phyloP scores from a whole-genome alignment of 2,888 invertebrate species.

The Tenthredo amoena region DNA sequence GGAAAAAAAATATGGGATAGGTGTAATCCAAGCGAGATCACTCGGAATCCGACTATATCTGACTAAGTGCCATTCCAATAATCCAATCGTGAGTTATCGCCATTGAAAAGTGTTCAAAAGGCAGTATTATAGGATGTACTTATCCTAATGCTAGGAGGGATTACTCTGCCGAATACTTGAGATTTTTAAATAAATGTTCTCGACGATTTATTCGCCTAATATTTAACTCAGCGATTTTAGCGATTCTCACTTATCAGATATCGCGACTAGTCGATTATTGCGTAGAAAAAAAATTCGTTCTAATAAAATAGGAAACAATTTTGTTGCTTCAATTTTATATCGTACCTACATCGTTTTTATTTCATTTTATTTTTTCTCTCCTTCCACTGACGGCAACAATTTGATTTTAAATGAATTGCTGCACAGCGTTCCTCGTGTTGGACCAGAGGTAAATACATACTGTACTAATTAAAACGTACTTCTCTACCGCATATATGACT shows the following conservation, averaged over 20 bases:
- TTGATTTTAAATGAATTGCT: background rate
- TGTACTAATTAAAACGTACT: slow-evolving; percentile 30
- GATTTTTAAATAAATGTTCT: background rate
- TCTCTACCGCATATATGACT: background rate
- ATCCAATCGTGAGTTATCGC: slow-evolving; percentile 49
- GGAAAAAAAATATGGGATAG: too few species aligned
- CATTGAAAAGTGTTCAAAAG: slow-evolving; percentile 45
- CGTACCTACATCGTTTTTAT: background rate
- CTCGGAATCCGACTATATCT: slow-evolving; percentile 32
- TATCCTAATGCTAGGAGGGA: slow-evolving; percentile 42
- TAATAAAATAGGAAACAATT: too few species aligned
- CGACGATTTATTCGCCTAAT: background rate
- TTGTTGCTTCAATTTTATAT: background rate
- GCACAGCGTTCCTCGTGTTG: background rate
- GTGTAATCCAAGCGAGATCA: slow-evolving; percentile 2
- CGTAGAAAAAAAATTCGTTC: too few species aligned
- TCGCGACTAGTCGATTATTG: too few species aligned
- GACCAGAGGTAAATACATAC: slow-evolving; percentile 3
- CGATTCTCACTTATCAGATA: too few species aligned
- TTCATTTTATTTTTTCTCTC: background rate
- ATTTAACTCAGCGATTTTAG: too few species aligned
- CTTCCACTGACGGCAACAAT: background rate
- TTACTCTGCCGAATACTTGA: slow-evolving; percentile 27
- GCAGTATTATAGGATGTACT: slow-evolving; percentile 19
- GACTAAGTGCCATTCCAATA: slow-evolving; percentile 39